These are phyloP conservation scores for Serrognathus titanus DNA, from an alignment of 2,888 invertebrate genomes.

Conservation along the genomic window DNA sequence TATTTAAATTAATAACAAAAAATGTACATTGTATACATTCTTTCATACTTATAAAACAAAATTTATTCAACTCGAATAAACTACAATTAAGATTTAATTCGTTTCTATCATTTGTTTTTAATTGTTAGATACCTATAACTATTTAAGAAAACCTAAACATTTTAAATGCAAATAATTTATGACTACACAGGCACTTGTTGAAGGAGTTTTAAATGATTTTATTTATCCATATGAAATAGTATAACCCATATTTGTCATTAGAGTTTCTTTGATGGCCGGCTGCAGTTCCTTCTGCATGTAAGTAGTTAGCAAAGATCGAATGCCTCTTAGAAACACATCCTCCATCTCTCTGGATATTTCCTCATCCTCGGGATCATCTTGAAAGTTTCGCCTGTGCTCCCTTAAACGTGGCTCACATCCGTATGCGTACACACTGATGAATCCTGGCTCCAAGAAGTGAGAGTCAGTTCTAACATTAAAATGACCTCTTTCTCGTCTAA, in stretches of 20 bases:
- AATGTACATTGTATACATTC: too few species aligned
- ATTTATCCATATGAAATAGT: constrained; percentile 74
- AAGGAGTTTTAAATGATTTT: background rate
- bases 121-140: too few species aligned
- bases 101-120: too few species aligned
- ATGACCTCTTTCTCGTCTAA: constrained; percentile 64
- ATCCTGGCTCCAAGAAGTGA: constrained; percentile 79
- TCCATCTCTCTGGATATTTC: constrained; percentile 78
- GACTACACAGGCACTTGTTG: too few species aligned
- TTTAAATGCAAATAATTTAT: too few species aligned
- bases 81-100: too few species aligned
- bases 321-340: constrained; percentile 79
- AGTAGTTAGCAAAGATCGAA: constrained; percentile 72
- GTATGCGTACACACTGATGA: constrained; percentile 81
- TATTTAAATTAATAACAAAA: too few species aligned
- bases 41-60: too few species aligned
- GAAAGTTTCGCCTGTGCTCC: constrained; percentile 37
- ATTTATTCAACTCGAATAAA: too few species aligned
- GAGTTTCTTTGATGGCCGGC: constrained; percentile 79
- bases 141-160: too few species aligned
- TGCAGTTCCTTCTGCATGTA: constrained; percentile 82
- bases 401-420: constrained; percentile 62
- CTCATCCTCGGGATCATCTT: constrained; percentile 55
- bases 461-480: constrained; percentile 76
- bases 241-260: constrained; percentile 85